Percentiles rank a stretch among this genome's conserved stretches.
Conservation (phyloP, 2,113 vertebrate genomes). For the Lontra canadensis region DNA sequence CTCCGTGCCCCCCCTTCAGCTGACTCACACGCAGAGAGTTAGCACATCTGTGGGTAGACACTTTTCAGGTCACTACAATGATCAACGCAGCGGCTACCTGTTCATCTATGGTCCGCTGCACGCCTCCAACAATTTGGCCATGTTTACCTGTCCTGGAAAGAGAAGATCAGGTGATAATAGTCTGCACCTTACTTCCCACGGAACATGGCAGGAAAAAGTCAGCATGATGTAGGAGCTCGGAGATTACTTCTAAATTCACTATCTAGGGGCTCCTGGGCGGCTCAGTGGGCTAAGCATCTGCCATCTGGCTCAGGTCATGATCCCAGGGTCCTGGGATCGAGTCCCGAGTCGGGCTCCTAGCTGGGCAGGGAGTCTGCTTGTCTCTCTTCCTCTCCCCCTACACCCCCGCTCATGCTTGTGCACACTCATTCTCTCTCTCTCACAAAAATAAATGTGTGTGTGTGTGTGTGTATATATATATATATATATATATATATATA, state of each 20-base stretch:
- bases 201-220: neutral
- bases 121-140: neutral
- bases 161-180: neutral
- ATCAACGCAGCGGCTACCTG: neutral
- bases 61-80: neutral
- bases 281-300: neutral
- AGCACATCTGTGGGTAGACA: neutral
- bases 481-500: no score
- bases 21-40: neutral
- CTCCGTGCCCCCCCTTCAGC: no score
- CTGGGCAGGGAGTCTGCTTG: neutral
- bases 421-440: neutral
- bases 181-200: neutral
- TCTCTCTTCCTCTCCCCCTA: neutral
- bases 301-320: neutral
- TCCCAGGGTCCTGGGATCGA: neutral
- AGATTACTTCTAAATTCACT: neutral
- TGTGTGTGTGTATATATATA: no score
- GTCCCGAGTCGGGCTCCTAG: neutral
- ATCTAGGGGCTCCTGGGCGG: accelerated
- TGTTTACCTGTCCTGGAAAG: slow-evolving; percentile 3
- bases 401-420: accelerated
- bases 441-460: neutral
- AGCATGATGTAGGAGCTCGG: neutral
- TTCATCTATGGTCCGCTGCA: neutral